Conservation (phyloP, 2,797 vertebrate genomes). For the Babyrousa celebensis region DNA sequence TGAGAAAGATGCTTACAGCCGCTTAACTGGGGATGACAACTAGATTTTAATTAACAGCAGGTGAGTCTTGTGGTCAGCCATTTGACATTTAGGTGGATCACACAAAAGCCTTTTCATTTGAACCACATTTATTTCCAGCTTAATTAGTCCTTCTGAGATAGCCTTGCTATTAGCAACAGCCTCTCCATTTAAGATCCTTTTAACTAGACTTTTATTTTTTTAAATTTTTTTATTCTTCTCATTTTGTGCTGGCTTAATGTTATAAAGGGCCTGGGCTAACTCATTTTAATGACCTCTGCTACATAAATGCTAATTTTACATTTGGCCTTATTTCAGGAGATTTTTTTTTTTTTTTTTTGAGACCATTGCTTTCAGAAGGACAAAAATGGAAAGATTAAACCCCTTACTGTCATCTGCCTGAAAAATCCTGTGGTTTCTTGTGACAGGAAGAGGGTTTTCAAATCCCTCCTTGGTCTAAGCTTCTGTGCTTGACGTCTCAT, state of each 20-base stretch:
- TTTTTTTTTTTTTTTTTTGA: conserved; percentile 75
- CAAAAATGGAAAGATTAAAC: conserved; percentile 85
- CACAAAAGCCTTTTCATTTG: conserved; percentile 70
- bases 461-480: conserved; percentile 87
- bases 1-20: conserved; percentile 35
- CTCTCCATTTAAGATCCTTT: conserved; percentile 75
- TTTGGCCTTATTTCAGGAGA: conserved; percentile 78
- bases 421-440: conserved; percentile 85
- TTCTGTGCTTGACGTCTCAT: conserved; percentile 88
- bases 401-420: conserved; percentile 84
- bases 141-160: conserved; percentile 83
- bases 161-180: conserved; percentile 28
- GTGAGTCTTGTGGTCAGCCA: conserved; percentile 60
- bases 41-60: conserved; percentile 81
- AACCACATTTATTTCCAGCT: conserved; percentile 74
- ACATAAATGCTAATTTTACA: conserved; percentile 80
- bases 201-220: conserved; percentile 62
- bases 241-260: conserved; percentile 71
- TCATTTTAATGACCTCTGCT: conserved; percentile 79
- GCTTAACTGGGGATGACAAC: conserved; percentile 52
- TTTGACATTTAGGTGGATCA: conserved; percentile 76
- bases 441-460: conserved; percentile 87
- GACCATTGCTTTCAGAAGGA: conserved; percentile 78
- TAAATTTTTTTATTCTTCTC: conserved; percentile 74
- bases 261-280: conserved; percentile 63